A percentile compares a stretch with the other conserved stretches of the same genome.
These are phyloP conservation scores for Drosophila yakuba DNA, from an alignment of 1,140 invertebrate genomes.

Conservation along the genomic window DNA sequence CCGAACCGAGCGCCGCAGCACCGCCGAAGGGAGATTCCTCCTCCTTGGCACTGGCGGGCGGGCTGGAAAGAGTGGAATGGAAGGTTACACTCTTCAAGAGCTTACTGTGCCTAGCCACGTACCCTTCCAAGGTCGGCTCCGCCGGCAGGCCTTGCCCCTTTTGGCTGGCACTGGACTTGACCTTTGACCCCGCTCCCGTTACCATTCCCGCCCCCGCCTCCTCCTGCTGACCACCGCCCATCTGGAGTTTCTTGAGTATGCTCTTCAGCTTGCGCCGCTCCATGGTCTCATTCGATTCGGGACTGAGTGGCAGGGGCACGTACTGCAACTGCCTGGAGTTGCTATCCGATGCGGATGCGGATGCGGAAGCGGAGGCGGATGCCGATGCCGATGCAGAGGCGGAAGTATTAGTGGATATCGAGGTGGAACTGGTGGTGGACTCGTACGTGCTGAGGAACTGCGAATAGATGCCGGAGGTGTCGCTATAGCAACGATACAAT, in stretches of 20 bases:
- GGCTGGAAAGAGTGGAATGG: conserved; percentile 92
- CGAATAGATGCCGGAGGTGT: conserved; percentile 84
- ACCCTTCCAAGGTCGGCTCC: conserved; percentile 92
- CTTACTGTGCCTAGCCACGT: conserved; percentile 93
- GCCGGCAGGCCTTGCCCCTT: conserved; percentile 63
- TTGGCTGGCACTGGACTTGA: conserved; percentile 85
- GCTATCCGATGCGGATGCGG: conserved; percentile 51
- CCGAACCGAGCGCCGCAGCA: conserved; percentile 23
- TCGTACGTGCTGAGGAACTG: conserved; percentile 77
- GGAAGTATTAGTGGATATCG: conserved; percentile 58
- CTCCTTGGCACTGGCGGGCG: conserved; percentile 87
- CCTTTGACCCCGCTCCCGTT: conserved; percentile 82
- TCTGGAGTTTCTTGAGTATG: conserved; percentile 91
- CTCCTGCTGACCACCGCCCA: conserved; percentile 86
- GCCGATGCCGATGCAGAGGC: conserved; percentile 37
- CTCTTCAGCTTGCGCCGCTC: conserved; percentile 93
- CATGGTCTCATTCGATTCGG: conserved; percentile 92
- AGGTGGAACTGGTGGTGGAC: conserved; percentile 72
- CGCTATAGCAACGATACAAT: conserved; percentile 89
- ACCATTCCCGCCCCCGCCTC: conserved; percentile 11
- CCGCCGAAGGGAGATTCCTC: conserved; percentile 63
- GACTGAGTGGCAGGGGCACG: conserved; percentile 85
- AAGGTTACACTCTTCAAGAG: conserved; percentile 95
- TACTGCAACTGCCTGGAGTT: conserved; percentile 79
- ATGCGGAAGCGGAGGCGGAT: conserved; percentile 26